These are phyloP conservation scores for Dallia pectoralis DNA, from an alignment of 2,797 vertebrate species.

Conservation along the genomic window DNA sequence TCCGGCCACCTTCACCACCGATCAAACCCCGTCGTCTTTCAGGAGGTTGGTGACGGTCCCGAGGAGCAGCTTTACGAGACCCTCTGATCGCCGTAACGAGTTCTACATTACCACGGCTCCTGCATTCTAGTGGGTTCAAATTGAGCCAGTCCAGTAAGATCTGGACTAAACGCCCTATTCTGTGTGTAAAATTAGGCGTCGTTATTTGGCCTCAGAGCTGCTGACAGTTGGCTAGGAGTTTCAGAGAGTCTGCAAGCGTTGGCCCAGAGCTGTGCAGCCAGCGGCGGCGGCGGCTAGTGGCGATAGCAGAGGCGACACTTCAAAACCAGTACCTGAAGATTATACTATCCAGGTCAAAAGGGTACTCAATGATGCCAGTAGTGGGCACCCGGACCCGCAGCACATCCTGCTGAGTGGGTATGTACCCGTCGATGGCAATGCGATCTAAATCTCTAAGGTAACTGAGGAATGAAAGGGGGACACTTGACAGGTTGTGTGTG, in stretches of 20 bases:
- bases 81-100: not conserved
- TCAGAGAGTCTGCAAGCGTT: conserved; percentile 60
- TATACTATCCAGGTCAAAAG: conserved; percentile 77
- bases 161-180: not conserved
- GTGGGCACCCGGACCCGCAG: conserved; percentile 78
- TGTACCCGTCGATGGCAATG: conserved; percentile 61
- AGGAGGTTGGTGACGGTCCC: conserved; percentile 50
- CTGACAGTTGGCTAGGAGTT: conserved; percentile 18
- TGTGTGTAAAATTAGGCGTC: not conserved
- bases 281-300: conserved; percentile 43
- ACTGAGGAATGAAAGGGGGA: conserved; percentile 65
- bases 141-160: not conserved
- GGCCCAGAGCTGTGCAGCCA: conserved; percentile 37
- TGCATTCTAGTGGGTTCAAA: not conserved
- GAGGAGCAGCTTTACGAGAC: conserved; percentile 56
- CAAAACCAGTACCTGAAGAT: conserved; percentile 76
- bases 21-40: conserved; percentile 25
- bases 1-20: conserved; percentile 22
- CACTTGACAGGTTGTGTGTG: conserved; percentile 42
- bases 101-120: not conserved
- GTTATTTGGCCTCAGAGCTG: not conserved
- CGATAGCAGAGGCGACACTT: conserved; percentile 44
- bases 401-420: conserved; percentile 76
- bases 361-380: conserved; percentile 79
- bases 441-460: conserved; percentile 74